These are phyloP conservation scores for Tipula lateralis DNA, from an alignment of 2,888 invertebrate species.

Conservation along the genomic window DNA sequence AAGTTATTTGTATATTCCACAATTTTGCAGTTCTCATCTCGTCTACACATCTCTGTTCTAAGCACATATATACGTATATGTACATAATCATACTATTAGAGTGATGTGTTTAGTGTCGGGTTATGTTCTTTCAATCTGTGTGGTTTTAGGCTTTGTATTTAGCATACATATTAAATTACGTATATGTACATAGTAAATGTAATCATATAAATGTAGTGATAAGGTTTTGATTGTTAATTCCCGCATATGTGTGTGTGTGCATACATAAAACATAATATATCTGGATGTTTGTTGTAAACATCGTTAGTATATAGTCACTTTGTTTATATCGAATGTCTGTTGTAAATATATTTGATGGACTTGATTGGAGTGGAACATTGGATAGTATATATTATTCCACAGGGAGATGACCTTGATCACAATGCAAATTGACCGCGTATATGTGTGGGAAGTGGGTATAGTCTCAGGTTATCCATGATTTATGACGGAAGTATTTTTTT, in stretches of 20 bases:
- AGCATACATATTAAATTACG: not conserved
- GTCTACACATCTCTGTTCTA: not conserved
- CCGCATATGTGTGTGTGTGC: not conserved
- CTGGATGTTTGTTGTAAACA: too few species aligned
- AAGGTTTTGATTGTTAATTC: not conserved
- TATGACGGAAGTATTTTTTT: too few species aligned
- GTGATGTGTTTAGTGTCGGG: conserved; percentile 1
- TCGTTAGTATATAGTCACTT: not conserved
- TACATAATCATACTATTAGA: not conserved
- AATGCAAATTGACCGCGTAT: too few species aligned
- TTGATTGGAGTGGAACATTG: too few species aligned
- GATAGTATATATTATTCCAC: too few species aligned
- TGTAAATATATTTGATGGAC: not conserved
- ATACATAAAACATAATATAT: too few species aligned
- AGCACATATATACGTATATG: not conserved
- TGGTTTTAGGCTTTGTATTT: not conserved
- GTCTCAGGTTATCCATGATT: too few species aligned
- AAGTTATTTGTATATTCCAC: not conserved
- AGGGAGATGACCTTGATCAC: too few species aligned
- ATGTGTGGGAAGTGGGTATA: too few species aligned
- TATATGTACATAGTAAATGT: not conserved
- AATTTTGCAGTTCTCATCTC: not conserved
- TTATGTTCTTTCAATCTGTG: not conserved
- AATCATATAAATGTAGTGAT: not conserved
- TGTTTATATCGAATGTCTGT: not conserved